Evolutionary conservation across 64 coral and sea anemone species (phyloP).

Genomic region (Exaiptasia diaphana): DNA sequence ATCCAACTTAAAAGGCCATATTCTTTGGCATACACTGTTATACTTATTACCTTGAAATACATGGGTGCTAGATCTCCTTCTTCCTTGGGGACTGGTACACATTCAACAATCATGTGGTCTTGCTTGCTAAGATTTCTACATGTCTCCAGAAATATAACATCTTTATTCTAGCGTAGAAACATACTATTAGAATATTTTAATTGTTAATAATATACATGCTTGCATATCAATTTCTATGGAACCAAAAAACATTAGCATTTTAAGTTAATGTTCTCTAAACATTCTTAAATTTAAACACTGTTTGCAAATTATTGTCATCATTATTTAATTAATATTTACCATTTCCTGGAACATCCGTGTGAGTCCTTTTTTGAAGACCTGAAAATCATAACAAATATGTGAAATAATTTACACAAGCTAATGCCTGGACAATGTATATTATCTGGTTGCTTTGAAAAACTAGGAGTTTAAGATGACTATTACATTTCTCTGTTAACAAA

Average conservation of each 20-base stretch:
- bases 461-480: no score
- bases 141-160: constrained; percentile 94
- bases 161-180: constrained; percentile 60
- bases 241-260: not conserved
- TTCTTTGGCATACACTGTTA: no score
- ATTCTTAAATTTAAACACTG: not conserved
- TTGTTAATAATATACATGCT: not conserved
- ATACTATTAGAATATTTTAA: no score
- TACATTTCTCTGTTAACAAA: no score
- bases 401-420: no score
- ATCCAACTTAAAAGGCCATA: no score
- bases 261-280: not conserved
- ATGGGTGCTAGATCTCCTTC: constrained; percentile 87
- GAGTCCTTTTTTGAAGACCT: constrained; percentile 93
- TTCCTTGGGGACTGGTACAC: constrained; percentile 82
- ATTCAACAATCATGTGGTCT: constrained; percentile 92
- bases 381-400: constrained; percentile 1
- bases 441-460: no score
- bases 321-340: no score
- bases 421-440: no score
- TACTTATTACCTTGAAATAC: constrained; percentile 97
- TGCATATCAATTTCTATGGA: not conserved
- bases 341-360: constrained; percentile 92
- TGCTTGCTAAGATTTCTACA: constrained; percentile 67
- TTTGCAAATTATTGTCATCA: not conserved